A percentile compares a stretch with the other conserved stretches of the same genome.
These are phyloP conservation scores for Oryctes rhinoceros DNA, from an alignment of 1,140 invertebrate genomes.

Conservation along the genomic window DNA sequence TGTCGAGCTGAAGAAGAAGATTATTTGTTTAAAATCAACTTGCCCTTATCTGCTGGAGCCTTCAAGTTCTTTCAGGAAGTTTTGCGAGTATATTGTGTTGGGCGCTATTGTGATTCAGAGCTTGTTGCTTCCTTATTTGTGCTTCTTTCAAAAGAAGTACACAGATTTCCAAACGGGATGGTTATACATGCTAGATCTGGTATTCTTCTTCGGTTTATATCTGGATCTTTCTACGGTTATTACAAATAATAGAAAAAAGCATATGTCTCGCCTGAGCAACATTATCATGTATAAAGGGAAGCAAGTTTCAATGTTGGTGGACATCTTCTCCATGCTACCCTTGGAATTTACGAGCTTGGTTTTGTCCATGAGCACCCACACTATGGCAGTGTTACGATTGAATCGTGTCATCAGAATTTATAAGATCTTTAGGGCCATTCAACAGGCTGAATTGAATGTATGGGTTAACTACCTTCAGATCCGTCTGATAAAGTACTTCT, in stretches of 20 bases:
- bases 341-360: neutral
- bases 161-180: neutral
- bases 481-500: constrained; percentile 10
- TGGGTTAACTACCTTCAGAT: constrained; percentile 11
- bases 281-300: constrained; percentile 40
- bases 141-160: constrained; percentile 13
- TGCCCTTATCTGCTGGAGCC: constrained; percentile 41
- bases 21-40: constrained; percentile 39
- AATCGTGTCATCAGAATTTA: constrained; percentile 27
- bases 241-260: neutral
- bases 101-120: constrained; percentile 3
- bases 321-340: constrained; percentile 37
- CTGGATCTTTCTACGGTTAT: constrained; percentile 38
- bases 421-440: constrained; percentile 2
- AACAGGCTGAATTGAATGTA: constrained; percentile 1
- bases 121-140: constrained; percentile 30
- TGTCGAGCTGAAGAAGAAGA: constrained; percentile 41
- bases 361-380: neutral
- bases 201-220: constrained; percentile 41
- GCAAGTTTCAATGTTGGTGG: constrained; percentile 31
- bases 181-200: constrained; percentile 32
- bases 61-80: constrained; percentile 22
- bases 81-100: constrained; percentile 32
- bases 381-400: neutral
- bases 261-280: neutral